Conservation (phyloP, 2,797 vertebrate species). For the Erpetoichthys calabaricus region DNA sequence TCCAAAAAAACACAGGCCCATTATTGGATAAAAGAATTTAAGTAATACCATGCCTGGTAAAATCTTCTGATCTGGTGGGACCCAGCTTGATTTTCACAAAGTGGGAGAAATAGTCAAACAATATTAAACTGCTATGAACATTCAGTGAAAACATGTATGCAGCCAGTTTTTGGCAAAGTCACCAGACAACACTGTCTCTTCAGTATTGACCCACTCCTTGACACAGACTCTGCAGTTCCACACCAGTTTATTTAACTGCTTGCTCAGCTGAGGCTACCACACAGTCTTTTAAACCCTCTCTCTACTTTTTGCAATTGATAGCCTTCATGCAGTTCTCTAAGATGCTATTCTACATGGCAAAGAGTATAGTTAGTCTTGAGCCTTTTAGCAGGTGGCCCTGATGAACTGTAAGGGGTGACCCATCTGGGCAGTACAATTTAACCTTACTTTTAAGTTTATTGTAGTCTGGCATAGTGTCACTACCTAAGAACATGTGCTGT, state of each 20-base stretch:
- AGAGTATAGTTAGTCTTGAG: not conserved
- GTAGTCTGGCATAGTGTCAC: slow-evolving; percentile 10
- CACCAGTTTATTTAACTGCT: slow-evolving; percentile 4
- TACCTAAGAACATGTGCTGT: slow-evolving; percentile 13
- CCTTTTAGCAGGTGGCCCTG: slow-evolving; percentile 2
- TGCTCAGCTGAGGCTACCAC: slow-evolving; percentile 11
- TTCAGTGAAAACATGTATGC: not conserved
- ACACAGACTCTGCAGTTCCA: slow-evolving; percentile 4
- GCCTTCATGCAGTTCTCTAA: slow-evolving; percentile 7
- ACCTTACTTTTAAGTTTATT: not conserved
- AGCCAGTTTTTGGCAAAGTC: not conserved
- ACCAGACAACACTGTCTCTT: slow-evolving; percentile 6
- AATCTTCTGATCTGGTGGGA: not conserved
- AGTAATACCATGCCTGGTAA: not conserved
- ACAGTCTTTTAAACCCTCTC: slow-evolving; percentile 9
- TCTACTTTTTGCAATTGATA: slow-evolving; percentile 8
- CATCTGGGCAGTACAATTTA: not conserved
- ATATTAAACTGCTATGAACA: not conserved
- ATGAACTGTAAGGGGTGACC: not conserved
- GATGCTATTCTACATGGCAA: slow-evolving; percentile 3
- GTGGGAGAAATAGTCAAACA: not conserved
- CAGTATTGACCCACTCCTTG: slow-evolving; percentile 3
- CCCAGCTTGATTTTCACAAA: not conserved
- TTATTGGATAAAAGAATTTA: too few species aligned
- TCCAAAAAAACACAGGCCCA: too few species aligned